A percentile compares a stretch with the other conserved stretches of the same genome.
Conservation (phyloP, 2,797 vertebrate genomes). For the Melanotaenia pygmaea region DNA sequence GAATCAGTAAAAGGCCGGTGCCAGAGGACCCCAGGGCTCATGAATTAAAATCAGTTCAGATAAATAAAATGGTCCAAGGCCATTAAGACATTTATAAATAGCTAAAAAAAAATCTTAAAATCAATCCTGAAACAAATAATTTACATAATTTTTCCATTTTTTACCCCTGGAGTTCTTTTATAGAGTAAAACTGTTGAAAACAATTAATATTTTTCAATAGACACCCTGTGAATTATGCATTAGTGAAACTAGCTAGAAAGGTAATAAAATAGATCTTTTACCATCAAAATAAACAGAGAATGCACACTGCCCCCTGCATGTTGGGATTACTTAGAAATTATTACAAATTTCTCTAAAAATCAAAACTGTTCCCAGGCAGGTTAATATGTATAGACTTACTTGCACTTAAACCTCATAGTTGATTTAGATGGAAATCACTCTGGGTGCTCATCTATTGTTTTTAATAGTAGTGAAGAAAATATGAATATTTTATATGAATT, state of each 20-base stretch:
- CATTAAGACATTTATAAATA: too few relatives aligned
- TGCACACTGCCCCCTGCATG: too few relatives aligned
- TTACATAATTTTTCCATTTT: not conserved
- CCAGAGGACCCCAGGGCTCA: too few relatives aligned
- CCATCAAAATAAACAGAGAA: too few relatives aligned
- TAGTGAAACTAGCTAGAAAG: not conserved
- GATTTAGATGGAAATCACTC: too few relatives aligned
- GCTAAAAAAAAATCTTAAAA: too few relatives aligned
- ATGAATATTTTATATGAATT: too few relatives aligned
- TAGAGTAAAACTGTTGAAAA: not conserved
- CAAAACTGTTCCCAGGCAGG: not conserved
- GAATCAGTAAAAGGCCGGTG: too few relatives aligned
- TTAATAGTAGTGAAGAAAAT: too few relatives aligned
- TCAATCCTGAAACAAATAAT: not conserved
- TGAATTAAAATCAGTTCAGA: too few relatives aligned
- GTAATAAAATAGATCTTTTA: not conserved
- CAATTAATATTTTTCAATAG: not conserved
- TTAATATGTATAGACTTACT: not conserved
- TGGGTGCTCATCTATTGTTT: too few relatives aligned
- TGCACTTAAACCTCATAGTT: not conserved
- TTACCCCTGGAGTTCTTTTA: not conserved
- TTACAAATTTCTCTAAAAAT: not conserved
- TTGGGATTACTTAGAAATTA: not conserved
- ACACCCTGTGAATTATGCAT: not conserved
- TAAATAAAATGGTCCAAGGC: too few relatives aligned